Evolutionary conservation across 2,113 vertebrate genomes (phyloP).

Genomic region (Chamaetylas fuelleborni): DNA sequence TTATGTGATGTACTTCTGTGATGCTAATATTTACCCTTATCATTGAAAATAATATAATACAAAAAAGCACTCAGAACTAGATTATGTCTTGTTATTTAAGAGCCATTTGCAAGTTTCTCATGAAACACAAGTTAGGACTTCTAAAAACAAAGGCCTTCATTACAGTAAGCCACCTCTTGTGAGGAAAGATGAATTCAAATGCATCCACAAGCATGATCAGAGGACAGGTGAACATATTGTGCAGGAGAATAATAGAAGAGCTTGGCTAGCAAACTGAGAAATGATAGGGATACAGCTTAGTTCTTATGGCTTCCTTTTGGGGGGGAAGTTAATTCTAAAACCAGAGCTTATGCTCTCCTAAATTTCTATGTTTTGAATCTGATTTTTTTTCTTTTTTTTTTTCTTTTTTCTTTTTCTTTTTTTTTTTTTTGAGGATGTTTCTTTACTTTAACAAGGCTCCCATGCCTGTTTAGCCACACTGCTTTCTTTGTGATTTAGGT

Average conservation of each 20-base stretch:
- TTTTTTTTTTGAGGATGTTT: neutral
- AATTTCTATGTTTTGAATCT: neutral
- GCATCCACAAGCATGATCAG: neutral
- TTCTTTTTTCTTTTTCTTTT: neutral
- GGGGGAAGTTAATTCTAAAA: neutral
- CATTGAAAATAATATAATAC: neutral
- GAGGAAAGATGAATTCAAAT: neutral
- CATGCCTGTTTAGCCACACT: neutral
- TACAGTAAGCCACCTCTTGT: neutral
- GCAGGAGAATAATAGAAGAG: neutral
- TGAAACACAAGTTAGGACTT: neutral
- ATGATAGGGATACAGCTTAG: neutral
- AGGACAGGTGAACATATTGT: neutral
- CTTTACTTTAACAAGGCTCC: neutral
- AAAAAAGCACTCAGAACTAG: neutral
- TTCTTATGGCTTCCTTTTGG: neutral
- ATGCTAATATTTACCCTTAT: slow-evolving; percentile 11
- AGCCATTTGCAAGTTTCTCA: neutral
- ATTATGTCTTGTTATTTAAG: neutral
- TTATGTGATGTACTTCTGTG: neutral
- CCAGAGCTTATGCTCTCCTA: neutral
- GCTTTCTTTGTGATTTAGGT: neutral
- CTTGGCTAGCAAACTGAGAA: neutral
- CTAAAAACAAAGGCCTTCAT: neutral
- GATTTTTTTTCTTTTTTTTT: neutral